phyloP scores from a whole-genome alignment of 2,888 invertebrate genomes.

The Apantesis nais region DNA sequence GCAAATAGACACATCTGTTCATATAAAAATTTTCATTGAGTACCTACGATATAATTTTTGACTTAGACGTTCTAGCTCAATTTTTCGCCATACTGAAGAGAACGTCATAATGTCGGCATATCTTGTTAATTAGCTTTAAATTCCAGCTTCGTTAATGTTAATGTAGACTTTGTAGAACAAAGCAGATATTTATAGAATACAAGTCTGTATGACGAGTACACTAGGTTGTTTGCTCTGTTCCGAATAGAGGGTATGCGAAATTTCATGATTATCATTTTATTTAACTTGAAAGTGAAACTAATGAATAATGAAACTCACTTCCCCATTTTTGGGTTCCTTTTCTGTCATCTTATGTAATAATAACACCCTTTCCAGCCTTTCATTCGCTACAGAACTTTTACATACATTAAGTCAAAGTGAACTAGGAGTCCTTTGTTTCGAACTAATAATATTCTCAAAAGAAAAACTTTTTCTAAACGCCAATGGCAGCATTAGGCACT shows the following conservation, averaged over 20 bases:
- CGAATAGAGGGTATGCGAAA: background rate
- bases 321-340: background rate
- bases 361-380: background rate
- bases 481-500: slow-evolving; percentile 22
- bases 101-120: background rate
- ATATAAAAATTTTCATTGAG: background rate
- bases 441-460: slow-evolving; percentile 28
- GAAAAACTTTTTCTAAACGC: slow-evolving; percentile 22
- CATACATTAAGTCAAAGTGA: background rate
- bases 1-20: background rate
- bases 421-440: background rate
- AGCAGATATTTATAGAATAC: no score
- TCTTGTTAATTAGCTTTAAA: background rate
- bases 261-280: background rate
- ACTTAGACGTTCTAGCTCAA: background rate
- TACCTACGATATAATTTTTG: background rate
- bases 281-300: background rate
- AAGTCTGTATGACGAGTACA: background rate
- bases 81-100: background rate
- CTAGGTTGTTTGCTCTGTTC: background rate
- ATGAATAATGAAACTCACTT: background rate
- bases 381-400: background rate
- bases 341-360: background rate
- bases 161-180: no score
- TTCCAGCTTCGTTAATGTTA: background rate